phyloP scores from a whole-genome alignment of 2,888 invertebrate genomes.

The Euplexia lucipara region DNA sequence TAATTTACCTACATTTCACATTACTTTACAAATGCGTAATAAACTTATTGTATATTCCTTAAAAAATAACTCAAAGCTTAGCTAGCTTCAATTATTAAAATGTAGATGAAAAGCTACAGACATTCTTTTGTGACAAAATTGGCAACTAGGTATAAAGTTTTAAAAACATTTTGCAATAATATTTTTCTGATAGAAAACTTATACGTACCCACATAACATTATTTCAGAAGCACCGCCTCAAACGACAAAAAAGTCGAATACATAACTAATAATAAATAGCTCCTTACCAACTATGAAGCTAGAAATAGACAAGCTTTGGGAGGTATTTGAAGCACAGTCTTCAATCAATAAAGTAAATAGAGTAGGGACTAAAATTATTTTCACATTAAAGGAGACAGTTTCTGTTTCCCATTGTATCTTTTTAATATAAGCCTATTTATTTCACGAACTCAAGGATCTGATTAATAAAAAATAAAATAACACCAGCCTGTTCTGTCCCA shows the following conservation, averaged over 20 bases:
- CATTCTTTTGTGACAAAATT: neutral
- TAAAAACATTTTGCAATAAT: neutral
- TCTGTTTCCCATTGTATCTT: neutral
- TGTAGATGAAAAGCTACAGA: neutral
- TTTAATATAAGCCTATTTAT: neutral
- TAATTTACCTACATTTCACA: too few relatives aligned
- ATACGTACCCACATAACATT: conserved; percentile 2
- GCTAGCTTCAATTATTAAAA: too few relatives aligned
- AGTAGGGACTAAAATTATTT: conserved; percentile 22
- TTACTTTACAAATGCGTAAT: too few relatives aligned
- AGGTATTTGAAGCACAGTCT: conserved; percentile 71
- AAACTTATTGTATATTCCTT: too few relatives aligned
- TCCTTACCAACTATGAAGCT: conserved; percentile 63
- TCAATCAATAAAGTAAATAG: conserved; percentile 44
- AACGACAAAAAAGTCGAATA: conserved; percentile 66
- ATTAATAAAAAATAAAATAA: too few relatives aligned
- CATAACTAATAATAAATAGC: conserved; percentile 72
- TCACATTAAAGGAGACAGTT: neutral
- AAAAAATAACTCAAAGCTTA: too few relatives aligned
- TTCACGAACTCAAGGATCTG: neutral
- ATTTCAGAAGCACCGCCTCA: conserved; percentile 86
- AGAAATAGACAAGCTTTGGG: conserved; percentile 69
- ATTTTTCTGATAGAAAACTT: neutral
- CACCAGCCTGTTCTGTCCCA: too few relatives aligned
- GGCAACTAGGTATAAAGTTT: neutral